These are phyloP conservation scores for Machimus rusticus DNA, from an alignment of 2,888 invertebrate genomes.

Conservation along the genomic window DNA sequence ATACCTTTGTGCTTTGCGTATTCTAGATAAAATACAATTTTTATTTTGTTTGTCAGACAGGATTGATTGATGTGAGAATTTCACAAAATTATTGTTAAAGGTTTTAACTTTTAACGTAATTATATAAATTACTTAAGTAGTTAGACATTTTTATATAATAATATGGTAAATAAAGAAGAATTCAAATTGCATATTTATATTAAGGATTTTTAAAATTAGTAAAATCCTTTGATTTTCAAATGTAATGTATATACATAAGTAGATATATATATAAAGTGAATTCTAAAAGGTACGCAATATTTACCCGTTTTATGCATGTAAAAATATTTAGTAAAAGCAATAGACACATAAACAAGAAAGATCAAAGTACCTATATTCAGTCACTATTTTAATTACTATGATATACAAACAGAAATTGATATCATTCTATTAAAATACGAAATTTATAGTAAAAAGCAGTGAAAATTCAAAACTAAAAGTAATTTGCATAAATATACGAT, in stretches of 20 bases:
- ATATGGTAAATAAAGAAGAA: neutral
- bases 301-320: too few relatives aligned
- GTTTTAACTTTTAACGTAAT: neutral
- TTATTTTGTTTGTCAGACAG: neutral
- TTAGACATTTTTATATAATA: too few relatives aligned
- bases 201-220: neutral
- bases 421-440: neutral
- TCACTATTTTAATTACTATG: neutral
- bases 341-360: too few relatives aligned
- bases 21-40: too few relatives aligned
- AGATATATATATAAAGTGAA: neutral
- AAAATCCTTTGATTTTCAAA: neutral
- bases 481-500: neutral
- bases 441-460: neutral
- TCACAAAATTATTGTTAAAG: neutral
- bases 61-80: neutral
- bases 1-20: neutral
- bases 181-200: neutral
- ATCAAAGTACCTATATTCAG: neutral
- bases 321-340: too few relatives aligned
- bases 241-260: neutral
- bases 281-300: too few relatives aligned
- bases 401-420: neutral
- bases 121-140: neutral
- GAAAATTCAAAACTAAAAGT: neutral